Conservation (phyloP, 2,797 vertebrate genomes). For the Margarornis squamiger region DNA sequence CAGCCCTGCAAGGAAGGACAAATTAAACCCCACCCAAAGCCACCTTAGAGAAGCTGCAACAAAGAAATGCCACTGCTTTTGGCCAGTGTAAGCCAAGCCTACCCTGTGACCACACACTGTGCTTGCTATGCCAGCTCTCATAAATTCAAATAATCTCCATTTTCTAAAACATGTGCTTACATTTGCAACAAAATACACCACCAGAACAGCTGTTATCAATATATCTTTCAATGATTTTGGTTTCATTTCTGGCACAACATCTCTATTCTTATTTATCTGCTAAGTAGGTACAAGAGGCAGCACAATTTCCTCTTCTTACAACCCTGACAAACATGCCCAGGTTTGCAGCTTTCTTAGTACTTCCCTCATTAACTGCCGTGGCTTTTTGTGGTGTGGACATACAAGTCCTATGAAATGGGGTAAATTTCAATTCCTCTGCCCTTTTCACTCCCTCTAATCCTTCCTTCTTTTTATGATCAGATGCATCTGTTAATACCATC, state of each 20-base stretch:
- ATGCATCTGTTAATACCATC: background rate
- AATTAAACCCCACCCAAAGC: background rate
- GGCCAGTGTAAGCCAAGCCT: background rate
- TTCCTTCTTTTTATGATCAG: background rate
- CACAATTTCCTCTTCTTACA: background rate
- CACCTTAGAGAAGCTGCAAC: background rate
- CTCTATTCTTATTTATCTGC: background rate
- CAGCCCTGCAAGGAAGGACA: constrained; percentile 80
- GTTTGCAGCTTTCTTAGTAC: background rate
- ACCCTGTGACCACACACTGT: rapidly evolving
- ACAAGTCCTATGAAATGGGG: background rate
- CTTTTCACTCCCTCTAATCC: background rate
- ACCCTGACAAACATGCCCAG: background rate
- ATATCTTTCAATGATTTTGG: background rate
- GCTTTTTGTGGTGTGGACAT: background rate
- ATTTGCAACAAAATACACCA: background rate
- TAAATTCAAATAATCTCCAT: background rate
- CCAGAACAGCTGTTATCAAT: background rate
- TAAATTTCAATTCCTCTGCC: background rate
- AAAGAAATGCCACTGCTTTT: background rate
- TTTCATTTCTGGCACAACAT: background rate
- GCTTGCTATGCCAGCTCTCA: background rate
- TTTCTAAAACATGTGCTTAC: background rate
- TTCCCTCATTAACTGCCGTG: background rate
- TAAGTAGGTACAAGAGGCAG: background rate